A percentile compares a stretch with the other conserved stretches of the same genome.
Conservation (phyloP, 2,797 vertebrate species). For the Arremon aurantiirostris region DNA sequence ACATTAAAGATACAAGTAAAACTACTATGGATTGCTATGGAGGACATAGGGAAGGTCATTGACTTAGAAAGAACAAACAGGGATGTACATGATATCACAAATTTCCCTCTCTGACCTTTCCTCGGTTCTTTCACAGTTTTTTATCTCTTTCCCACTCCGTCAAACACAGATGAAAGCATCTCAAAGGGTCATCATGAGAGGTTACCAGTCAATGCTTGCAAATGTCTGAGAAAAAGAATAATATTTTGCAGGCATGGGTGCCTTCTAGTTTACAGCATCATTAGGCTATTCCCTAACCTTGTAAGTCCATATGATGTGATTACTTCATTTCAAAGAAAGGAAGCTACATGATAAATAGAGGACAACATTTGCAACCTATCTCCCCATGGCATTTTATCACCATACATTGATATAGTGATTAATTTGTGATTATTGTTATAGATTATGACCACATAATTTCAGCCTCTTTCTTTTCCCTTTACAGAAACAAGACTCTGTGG, state of each 20-base stretch:
- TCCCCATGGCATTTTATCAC: not conserved
- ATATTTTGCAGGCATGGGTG: not conserved
- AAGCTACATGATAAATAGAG: not conserved
- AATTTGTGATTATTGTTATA: not conserved
- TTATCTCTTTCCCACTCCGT: not conserved
- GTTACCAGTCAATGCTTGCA: not conserved
- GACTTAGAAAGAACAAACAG: not conserved
- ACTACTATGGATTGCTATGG: not conserved
- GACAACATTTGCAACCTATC: not conserved
- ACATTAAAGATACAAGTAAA: slow-evolving; percentile 18
- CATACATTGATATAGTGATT: not conserved
- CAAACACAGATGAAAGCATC: not conserved
- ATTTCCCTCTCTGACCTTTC: not conserved
- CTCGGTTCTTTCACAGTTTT: not conserved
- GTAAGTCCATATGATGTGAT: not conserved
- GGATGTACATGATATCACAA: not conserved
- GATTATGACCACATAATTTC: not conserved
- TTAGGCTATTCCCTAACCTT: not conserved
- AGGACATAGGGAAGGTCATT: not conserved
- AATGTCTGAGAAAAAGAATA: not conserved
- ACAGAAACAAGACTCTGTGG: not conserved
- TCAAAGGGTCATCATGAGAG: not conserved
- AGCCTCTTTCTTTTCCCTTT: not conserved
- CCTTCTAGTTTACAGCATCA: not conserved
- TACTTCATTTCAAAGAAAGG: not conserved